Evolutionary conservation across 1,140 invertebrate genomes (phyloP).

Genomic region (Drosophila dunni): DNA sequence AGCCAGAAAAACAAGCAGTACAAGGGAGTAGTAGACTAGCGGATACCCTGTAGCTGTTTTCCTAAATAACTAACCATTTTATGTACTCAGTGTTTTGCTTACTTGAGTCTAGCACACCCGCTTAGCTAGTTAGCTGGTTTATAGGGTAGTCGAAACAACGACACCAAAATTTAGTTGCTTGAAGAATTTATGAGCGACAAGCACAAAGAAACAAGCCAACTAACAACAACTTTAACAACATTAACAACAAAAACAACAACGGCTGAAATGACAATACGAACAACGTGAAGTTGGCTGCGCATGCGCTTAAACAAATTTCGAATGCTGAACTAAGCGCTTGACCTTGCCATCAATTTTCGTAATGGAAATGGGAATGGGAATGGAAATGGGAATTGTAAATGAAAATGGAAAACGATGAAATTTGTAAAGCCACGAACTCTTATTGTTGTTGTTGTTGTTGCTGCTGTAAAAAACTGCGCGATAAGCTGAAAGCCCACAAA

Average conservation of each 20-base stretch:
- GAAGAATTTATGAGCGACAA: conserved; percentile 50
- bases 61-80: too few species aligned
- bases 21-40: background rate
- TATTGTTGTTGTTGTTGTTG: conserved; percentile 2
- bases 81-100: too few species aligned
- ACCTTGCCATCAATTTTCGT: conserved; percentile 79
- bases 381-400: conserved; percentile 36
- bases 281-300: conserved; percentile 49
- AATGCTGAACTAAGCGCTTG: conserved; percentile 66
- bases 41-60: background rate
- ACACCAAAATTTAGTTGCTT: conserved; percentile 37
- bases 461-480: conserved; percentile 27
- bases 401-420: conserved; percentile 55
- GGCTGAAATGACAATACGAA: conserved; percentile 6
- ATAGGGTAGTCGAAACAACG: conserved; percentile 7
- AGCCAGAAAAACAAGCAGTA: background rate
- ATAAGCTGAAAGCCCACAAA: conserved; percentile 73
- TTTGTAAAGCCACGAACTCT: conserved; percentile 30
- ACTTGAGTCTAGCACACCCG: background rate
- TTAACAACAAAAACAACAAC: conserved; percentile 7
- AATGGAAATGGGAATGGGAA: conserved; percentile 52
- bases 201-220: conserved; percentile 22
- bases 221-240: conserved; percentile 3
- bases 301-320: conserved; percentile 55
- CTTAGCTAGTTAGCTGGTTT: background rate